Conservation (phyloP, 2,888 invertebrate species). For the Perizoma affinitatum region DNA sequence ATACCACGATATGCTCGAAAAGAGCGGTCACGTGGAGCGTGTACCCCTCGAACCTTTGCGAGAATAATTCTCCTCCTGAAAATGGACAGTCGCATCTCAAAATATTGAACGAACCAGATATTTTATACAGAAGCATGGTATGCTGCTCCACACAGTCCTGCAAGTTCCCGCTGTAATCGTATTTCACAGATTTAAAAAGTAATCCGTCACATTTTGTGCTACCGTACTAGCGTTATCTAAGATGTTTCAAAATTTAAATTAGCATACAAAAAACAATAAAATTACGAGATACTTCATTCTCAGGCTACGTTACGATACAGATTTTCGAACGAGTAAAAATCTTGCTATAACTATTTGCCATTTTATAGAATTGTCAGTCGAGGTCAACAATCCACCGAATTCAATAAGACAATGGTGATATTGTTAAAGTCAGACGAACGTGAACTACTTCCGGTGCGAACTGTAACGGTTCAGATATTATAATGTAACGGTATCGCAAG, state of each 20-base stretch:
- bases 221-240: conserved; percentile 22
- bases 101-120: too few species aligned
- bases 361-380: conserved; percentile 17
- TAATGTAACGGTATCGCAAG: conserved; percentile 21
- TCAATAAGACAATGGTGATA: conserved; percentile 37
- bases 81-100: background rate
- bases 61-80: conserved; percentile 88
- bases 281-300: conserved; percentile 10
- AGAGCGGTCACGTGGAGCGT: conserved; percentile 85
- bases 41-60: conserved; percentile 87
- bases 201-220: conserved; percentile 3
- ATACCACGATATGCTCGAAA: conserved; percentile 84
- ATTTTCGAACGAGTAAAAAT: conserved; percentile 14
- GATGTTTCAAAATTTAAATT: conserved; percentile 25
- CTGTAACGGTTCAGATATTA: conserved; percentile 14
- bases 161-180: conserved; percentile 1
- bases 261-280: conserved; percentile 30
- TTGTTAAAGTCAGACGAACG: conserved; percentile 18
- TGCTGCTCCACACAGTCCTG: conserved; percentile 2
- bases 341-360: conserved; percentile 10
- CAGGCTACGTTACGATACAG: conserved; percentile 6
- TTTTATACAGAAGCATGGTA: too few species aligned
- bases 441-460: conserved; percentile 28
- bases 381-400: conserved; percentile 34
- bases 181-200: conserved; percentile 14